Evolutionary conservation across 1,140 invertebrate species (phyloP), one percentile per base, ranked within the genome.

Genomic region (Drosophila burlai): DNA sequence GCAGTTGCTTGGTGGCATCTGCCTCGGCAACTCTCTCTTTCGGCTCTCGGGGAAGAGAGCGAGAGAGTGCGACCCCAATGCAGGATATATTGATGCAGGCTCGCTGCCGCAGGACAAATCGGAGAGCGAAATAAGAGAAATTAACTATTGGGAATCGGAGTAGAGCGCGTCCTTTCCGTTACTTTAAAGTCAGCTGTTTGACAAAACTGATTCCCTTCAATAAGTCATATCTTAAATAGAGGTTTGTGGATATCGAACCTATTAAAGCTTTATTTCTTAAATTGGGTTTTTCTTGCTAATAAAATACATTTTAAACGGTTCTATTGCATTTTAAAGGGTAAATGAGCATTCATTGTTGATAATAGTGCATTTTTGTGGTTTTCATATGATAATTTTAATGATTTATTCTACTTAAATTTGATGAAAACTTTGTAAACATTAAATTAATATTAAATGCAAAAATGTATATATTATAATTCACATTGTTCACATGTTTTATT

Each of bases 1-100:
- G 79, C 79, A 66, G 69, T 86, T 86, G 68, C 47, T 79, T 86
- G 47, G 62, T 86, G 40, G 54, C 82, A 66, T 81, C 82, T 85
- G 82, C 43, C 40, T 74, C 64, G 65, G 52, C 36, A 45, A 38
- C 11, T 38, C 36, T 21, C 62, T 34, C 18, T 34, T 52, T 34
- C n/a, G 24, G n/a, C 38, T 62, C 21, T 57, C 50, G 29, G 61
- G 46, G 29, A 18, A 26, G 43, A 34, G n/a, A 59, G 34, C 59
- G 29, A 38, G 66, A 59, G 75, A 68, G 58, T 62, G 52, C 80
- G 67, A 49, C 46, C 58, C 18, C 71, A 76, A 52, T 62, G 34
- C 71, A 54, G 68, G 36, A 60, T 24, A 61, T 40, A 68, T 74
- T 74, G 71, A 29, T 60, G 55, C 71, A 74, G 71, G 71, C 40